phyloP scores from a whole-genome alignment of 2,113 vertebrate genomes.

The Corvus moneduloides region DNA sequence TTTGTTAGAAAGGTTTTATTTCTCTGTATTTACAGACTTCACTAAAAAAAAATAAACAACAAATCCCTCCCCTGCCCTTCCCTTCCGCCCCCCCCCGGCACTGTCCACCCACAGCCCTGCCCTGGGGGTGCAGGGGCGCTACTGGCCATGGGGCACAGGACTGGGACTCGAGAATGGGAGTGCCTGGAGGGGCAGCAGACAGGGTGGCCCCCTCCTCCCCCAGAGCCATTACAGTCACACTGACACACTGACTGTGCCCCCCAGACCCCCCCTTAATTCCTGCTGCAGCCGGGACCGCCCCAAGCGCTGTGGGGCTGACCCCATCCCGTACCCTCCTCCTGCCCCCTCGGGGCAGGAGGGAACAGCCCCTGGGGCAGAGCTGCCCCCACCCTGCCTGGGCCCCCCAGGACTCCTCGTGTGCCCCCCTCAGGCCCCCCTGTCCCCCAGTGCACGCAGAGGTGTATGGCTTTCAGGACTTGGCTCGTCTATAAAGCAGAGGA shows the following conservation, averaged over 20 bases:
- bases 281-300: neutral
- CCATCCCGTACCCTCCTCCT: neutral
- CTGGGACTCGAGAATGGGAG: neutral
- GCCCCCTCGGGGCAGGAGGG: accelerated
- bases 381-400: neutral
- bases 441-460: neutral
- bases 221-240: neutral
- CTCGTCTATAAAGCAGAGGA: neutral
- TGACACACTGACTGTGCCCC: neutral
- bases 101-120: neutral
- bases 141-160: neutral
- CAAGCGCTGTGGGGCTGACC: accelerated
- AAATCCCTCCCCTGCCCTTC: neutral
- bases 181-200: neutral
- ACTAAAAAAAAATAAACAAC: neutral
- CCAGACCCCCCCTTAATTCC: neutral
- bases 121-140: neutral
- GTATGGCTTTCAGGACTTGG: neutral
- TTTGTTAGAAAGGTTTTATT: slow-evolving; percentile 47
- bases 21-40: slow-evolving; percentile 39
- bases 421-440: too few species aligned
- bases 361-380: neutral
- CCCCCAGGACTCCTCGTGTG: neutral
- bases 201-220: neutral
- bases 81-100: neutral